Percentiles rank a stretch among this genome's conserved stretches.
These are phyloP conservation scores for Cephus runcator DNA, from an alignment of 2,888 invertebrate genomes.

Conservation along the genomic window DNA sequence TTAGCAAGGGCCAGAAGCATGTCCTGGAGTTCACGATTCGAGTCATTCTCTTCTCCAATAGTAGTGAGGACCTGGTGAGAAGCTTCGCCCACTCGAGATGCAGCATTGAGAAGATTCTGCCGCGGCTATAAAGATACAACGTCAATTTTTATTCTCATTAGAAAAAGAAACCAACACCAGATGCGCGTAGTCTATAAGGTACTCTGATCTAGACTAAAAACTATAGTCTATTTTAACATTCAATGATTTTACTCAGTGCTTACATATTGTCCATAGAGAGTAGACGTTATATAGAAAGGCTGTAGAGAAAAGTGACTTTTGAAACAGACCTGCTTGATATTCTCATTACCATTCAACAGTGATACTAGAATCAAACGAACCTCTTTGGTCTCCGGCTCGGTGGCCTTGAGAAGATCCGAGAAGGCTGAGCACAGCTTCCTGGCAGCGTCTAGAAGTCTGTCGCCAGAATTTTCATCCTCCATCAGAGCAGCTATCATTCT, in stretches of 20 bases:
- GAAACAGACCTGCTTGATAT: neutral
- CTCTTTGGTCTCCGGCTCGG: slow-evolving; percentile 94
- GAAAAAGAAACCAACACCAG: neutral
- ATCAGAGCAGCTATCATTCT: slow-evolving; percentile 94
- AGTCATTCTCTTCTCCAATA: slow-evolving; percentile 91
- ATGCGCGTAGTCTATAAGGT: neutral
- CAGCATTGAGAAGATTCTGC: slow-evolving; percentile 93
- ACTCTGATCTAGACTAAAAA: neutral
- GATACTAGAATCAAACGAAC: slow-evolving; percentile 56
- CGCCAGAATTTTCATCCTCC: slow-evolving; percentile 86
- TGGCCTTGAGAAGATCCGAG: slow-evolving; percentile 93
- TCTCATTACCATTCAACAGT: neutral
- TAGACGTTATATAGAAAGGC: slow-evolving; percentile 56
- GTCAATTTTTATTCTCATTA: neutral
- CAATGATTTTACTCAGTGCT: slow-evolving; percentile 31
- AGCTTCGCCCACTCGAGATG: slow-evolving; percentile 96
- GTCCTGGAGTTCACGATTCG: slow-evolving; percentile 87
- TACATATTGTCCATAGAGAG: slow-evolving; percentile 58
- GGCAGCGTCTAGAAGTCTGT: slow-evolving; percentile 90
- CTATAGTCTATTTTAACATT: neutral
- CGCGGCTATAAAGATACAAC: slow-evolving; percentile 73
- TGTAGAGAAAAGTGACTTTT: slow-evolving; percentile 40
- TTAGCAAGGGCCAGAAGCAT: slow-evolving; percentile 94
- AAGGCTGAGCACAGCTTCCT: slow-evolving; percentile 92
- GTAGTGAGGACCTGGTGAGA: slow-evolving; percentile 93